These are phyloP conservation scores for Lates calcarifer DNA, from an alignment of 2,113 vertebrate species.

Conservation along the genomic window DNA sequence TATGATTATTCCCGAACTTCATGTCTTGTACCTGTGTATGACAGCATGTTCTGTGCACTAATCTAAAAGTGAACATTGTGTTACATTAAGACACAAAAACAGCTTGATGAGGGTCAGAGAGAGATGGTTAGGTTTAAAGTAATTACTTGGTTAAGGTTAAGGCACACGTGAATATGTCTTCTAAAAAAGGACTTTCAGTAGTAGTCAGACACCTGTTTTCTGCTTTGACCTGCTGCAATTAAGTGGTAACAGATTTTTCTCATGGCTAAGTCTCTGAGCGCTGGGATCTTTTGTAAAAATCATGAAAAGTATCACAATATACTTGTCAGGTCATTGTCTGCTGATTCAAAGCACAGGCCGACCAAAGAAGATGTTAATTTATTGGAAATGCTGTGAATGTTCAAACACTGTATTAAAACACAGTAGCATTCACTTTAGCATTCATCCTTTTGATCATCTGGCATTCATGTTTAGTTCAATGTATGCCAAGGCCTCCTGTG, in stretches of 20 bases:
- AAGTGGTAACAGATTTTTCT: not conserved
- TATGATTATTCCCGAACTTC: too few relatives aligned
- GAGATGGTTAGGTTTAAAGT: not conserved
- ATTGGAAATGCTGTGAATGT: constrained; percentile 59
- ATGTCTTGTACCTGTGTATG: too few relatives aligned
- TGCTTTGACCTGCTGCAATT: constrained; percentile 12
- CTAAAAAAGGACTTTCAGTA: not conserved
- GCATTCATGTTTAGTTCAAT: constrained; percentile 64
- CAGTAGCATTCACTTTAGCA: constrained; percentile 50
- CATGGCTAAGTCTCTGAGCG: not conserved
- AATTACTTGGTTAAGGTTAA: not conserved
- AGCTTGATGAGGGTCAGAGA: too few relatives aligned
- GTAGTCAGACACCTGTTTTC: not conserved
- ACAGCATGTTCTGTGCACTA: too few relatives aligned
- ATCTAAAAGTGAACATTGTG: too few relatives aligned
- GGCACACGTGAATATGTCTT: not conserved
- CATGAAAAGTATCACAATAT: constrained; percentile 8
- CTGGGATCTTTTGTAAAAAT: constrained; percentile 26
- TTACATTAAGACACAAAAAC: too few relatives aligned
- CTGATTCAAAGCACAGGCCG: constrained; percentile 25
- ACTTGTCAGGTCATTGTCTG: constrained; percentile 47
- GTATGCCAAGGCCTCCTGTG: constrained; percentile 77
- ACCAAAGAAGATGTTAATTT: constrained; percentile 68
- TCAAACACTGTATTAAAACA: constrained; percentile 57
- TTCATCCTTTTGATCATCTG: constrained; percentile 76